A percentile compares a stretch with the other conserved stretches of the same genome.
phyloP scores from a whole-genome alignment of 2,797 vertebrate species.

The Perodicticus potto region DNA sequence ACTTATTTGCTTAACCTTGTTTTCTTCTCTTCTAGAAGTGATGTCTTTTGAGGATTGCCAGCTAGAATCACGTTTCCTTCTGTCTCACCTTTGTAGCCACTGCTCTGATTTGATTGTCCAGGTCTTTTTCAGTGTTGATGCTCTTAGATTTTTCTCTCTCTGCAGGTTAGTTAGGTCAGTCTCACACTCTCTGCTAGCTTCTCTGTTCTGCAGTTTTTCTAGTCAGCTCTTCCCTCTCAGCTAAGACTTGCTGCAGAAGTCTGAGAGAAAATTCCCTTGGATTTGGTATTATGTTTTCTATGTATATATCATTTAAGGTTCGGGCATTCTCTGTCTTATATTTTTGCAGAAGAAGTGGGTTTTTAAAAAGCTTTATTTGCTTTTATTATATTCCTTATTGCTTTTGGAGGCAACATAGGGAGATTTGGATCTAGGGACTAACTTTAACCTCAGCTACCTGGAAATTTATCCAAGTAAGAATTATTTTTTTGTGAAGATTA shows the following conservation, averaged over 20 bases:
- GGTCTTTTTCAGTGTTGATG: not conserved
- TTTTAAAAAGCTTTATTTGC: not conserved
- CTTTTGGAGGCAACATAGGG: not conserved
- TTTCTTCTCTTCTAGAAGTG: not conserved
- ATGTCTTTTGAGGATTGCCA: not conserved
- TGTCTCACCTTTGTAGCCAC: not conserved
- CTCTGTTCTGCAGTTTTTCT: not conserved
- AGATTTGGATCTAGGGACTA: not conserved
- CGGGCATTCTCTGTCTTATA: not conserved
- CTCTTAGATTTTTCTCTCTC: not conserved
- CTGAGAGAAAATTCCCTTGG: not conserved
- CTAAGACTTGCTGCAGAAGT: not conserved
- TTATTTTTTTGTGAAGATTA: not conserved
- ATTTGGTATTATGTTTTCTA: not conserved
- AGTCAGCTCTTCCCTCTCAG: not conserved
- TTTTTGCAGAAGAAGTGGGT: not conserved
- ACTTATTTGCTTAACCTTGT: not conserved
- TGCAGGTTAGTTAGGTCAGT: not conserved
- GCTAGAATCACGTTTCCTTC: not conserved
- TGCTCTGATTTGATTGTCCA: not conserved
- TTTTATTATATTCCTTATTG: not conserved
- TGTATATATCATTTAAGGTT: not conserved
- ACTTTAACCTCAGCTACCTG: not conserved
- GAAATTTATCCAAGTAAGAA: not conserved
- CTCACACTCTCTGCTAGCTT: no score